Evolutionary conservation across 2,113 vertebrate species (phyloP).

Genomic region (Heterotis niloticus): DNA sequence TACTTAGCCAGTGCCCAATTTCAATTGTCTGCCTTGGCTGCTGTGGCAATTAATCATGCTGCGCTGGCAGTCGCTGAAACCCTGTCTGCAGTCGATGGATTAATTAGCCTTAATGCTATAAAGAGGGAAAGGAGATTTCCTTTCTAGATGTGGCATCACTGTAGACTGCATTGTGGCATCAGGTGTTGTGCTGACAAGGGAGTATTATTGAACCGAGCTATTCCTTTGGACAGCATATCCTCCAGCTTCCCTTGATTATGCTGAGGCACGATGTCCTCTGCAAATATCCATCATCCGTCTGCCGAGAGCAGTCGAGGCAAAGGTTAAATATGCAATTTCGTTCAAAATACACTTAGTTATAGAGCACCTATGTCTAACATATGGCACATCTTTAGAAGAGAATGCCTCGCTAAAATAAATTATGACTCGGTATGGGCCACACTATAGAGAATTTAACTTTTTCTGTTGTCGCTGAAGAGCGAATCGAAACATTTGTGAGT

Average conservation of each 20-base stretch:
- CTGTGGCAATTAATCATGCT: slow-evolving; percentile 39
- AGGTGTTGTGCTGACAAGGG: slow-evolving; percentile 14
- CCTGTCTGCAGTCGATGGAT: slow-evolving; percentile 26
- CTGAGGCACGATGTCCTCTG: neutral
- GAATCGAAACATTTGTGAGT: neutral
- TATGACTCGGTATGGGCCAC: neutral
- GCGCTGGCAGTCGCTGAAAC: slow-evolving; percentile 1
- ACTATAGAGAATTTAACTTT: neutral
- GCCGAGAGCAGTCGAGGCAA: neutral
- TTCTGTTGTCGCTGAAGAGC: neutral
- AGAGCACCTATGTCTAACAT: neutral
- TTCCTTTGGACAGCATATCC: neutral
- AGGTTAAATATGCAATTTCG: slow-evolving; percentile 17
- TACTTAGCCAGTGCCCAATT: slow-evolving; percentile 20
- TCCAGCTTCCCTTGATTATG: slow-evolving; percentile 3
- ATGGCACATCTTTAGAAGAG: neutral
- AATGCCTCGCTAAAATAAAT: neutral
- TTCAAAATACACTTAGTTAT: slow-evolving; percentile 3
- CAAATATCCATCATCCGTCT: neutral
- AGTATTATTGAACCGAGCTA: slow-evolving; percentile 1
- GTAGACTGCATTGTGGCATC: slow-evolving; percentile 20
- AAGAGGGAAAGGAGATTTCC: neutral
- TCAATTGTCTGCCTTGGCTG: slow-evolving; percentile 26
- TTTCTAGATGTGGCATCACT: slow-evolving; percentile 25
- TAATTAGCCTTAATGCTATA: slow-evolving; percentile 35